These are phyloP conservation scores for Apamea monoglypha DNA, from an alignment of 2,888 invertebrate species.

Conservation along the genomic window DNA sequence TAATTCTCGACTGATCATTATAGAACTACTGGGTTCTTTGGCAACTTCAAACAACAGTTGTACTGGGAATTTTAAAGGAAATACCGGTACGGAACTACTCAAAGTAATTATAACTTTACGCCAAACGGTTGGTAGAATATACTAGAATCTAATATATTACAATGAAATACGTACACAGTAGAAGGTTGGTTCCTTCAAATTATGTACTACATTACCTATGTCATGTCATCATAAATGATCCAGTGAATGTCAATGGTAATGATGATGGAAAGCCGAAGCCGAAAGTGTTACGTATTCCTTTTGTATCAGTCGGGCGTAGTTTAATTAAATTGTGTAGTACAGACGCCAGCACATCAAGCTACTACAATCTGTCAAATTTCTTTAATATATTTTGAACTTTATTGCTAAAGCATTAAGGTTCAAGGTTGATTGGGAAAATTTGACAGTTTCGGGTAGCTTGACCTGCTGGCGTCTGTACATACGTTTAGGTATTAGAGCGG, in stretches of 20 bases:
- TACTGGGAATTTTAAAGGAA: conserved; percentile 3
- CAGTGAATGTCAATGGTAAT: too few relatives aligned
- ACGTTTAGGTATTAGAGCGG: too few relatives aligned
- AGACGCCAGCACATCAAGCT: too few relatives aligned
- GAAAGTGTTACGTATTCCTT: conserved; percentile 26
- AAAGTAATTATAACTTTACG: not conserved
- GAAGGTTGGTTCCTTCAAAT: not conserved
- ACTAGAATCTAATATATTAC: not conserved
- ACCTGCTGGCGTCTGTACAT: too few relatives aligned
- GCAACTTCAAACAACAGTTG: not conserved
- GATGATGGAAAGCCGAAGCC: not conserved
- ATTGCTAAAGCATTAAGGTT: too few relatives aligned
- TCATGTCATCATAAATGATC: too few relatives aligned
- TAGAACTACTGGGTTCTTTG: conserved; percentile 13
- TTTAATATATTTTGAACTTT: too few relatives aligned
- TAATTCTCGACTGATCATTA: conserved; percentile 25
- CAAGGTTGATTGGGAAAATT: too few relatives aligned
- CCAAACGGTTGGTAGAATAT: not conserved
- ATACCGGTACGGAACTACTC: not conserved
- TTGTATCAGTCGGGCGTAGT: conserved; percentile 11
- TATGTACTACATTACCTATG: too few relatives aligned
- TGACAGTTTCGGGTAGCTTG: too few relatives aligned
- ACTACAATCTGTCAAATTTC: too few relatives aligned
- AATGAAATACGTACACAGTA: not conserved
- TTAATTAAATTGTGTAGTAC: conserved; percentile 46